Base-by-base conservation (phyloP, 2,113 vertebrate genomes). In the Tilapia sparmanii region DNA sequence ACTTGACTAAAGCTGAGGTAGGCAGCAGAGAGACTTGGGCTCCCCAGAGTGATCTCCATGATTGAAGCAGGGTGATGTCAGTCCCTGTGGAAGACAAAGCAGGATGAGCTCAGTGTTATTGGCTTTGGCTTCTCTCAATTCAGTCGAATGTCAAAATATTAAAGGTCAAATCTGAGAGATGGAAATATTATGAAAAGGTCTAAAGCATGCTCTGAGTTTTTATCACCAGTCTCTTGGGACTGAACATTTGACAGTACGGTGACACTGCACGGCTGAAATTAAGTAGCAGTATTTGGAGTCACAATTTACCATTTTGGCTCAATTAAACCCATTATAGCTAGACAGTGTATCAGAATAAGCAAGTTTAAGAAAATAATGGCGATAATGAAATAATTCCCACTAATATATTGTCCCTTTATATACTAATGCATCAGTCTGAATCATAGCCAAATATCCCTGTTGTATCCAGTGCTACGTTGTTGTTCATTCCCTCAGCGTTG, bases 151-250 rank as follows among this genome's bases (percentile, higher is more conserved):
- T 88, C 94, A 95, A 95, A 96, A 93, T 94, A 93, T 87, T 85
- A 95, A 96, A 96, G 94, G 95, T 96, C 95, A 95, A 88, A 89
- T 86, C 63, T 87, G 89, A 95, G 90, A 86, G 94, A 95, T 94
- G 92, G 92, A 92, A 91, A 94, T 94, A 90, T 93, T 92, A 94
- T 89, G 90, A 94, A 93, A 93, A 93, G 93, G 93, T 95, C 94
- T 89, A 55, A 89, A 76, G 82, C 87, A 89, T 86, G 87, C 85
- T 83, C 84, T 52, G 92, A 84, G 89, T 91, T 93, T 86, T 91
- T 87, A 93, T 91, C 61, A 13, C 47, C 79, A 26, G 47, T 38
- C 89, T 91, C 79, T 26, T 19, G 78, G 57, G 84, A 40, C 42
- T 42, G 53, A 82, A 81, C 29, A 59, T 83, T 92, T 84, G 80